Percentiles rank a stretch among this genome's conserved stretches.
These are phyloP conservation scores for Tragelaphus imberbis DNA, from an alignment of 2,113 vertebrate species.

Conservation along the genomic window DNA sequence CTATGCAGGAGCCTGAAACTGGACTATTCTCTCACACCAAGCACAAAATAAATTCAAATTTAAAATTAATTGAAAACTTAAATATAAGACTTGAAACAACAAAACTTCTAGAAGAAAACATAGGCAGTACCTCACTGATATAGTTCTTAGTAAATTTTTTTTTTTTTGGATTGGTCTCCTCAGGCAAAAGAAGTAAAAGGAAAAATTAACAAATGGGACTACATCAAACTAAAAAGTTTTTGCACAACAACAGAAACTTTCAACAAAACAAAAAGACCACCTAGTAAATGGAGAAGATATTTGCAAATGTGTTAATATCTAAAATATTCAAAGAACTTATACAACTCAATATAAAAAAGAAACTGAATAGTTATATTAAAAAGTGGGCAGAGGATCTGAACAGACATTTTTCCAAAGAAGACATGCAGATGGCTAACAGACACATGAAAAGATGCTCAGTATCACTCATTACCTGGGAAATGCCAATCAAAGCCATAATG, in stretches of 20 bases:
- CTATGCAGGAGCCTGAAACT: not conserved
- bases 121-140: not conserved
- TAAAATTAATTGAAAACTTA: not conserved
- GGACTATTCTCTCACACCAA: not conserved
- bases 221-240: not conserved
- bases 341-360: not conserved
- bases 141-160: not conserved
- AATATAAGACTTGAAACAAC: not conserved
- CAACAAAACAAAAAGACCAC: not conserved
- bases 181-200: not conserved
- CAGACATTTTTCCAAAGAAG: not conserved
- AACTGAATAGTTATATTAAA: not conserved
- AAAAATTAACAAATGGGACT: not conserved
- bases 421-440: not conserved
- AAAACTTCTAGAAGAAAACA: not conserved
- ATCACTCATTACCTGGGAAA: not conserved
- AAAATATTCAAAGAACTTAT: not conserved
- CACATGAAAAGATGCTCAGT: not conserved
- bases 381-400: not conserved
- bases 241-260: not conserved
- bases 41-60: not conserved
- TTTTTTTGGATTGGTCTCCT: not conserved
- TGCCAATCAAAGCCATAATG: not conserved
- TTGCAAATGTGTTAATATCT: not conserved
- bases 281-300: not conserved